phyloP scores from a whole-genome alignment of 2,888 invertebrate genomes.

The Drosophila gaucha region DNA sequence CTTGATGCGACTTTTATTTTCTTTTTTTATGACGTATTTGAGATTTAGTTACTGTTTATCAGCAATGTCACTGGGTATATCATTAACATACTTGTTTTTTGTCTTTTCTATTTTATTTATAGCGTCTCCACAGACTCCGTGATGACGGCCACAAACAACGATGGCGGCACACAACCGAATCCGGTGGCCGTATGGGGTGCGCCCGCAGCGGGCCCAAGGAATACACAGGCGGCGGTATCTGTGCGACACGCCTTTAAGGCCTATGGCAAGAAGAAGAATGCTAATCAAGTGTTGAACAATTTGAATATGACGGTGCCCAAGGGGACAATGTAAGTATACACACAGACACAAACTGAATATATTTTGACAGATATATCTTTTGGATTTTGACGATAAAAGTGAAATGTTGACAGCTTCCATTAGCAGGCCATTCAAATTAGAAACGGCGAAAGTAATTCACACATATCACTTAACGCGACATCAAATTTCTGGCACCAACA shows the following conservation, averaged over 20 bases:
- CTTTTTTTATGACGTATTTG: constrained; percentile 1
- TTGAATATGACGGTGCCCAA: constrained; percentile 97
- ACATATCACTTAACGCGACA: constrained; percentile 26
- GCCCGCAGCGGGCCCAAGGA: constrained; percentile 80
- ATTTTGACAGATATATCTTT: background rate
- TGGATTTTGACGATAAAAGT: constrained; percentile 40
- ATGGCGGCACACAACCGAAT: constrained; percentile 81
- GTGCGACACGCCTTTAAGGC: constrained; percentile 95
- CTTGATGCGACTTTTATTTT: constrained; percentile 27
- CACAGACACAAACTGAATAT: background rate
- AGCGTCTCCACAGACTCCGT: constrained; percentile 83
- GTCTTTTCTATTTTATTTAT: constrained; percentile 44
- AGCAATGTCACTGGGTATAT: background rate
- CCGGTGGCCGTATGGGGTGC: constrained; percentile 85
- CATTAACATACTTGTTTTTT: constrained; percentile 15
- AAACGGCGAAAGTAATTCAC: constrained; percentile 67
- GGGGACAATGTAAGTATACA: constrained; percentile 94
- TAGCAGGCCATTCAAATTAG: constrained; percentile 48
- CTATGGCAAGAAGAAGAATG: constrained; percentile 94
- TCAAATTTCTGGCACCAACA: constrained; percentile 17
- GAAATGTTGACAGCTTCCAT: constrained; percentile 61
- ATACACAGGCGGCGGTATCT: constrained; percentile 92
- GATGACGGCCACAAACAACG: constrained; percentile 82
- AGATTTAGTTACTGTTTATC: constrained; percentile 3
- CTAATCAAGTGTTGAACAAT: constrained; percentile 94